Conservation (phyloP, 2,113 vertebrate species). For the Casuarius casuarius region DNA sequence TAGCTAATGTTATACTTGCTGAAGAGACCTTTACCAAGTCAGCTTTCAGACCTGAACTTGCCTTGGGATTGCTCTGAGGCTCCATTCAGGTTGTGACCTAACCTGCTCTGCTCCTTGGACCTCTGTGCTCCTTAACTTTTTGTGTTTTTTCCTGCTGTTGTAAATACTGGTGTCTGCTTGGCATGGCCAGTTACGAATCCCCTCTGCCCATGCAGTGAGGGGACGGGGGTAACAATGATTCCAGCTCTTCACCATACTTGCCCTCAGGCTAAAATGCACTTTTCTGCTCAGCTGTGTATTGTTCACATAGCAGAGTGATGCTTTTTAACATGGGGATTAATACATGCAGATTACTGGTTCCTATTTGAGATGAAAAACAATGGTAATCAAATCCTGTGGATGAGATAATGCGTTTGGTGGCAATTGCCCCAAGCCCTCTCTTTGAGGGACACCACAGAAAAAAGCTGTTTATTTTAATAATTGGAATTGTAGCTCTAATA, state of each 20-base stretch:
- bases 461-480: conserved; percentile 37
- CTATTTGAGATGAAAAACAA: not conserved
- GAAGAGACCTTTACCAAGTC: not conserved
- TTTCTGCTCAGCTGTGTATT: not conserved
- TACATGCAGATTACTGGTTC: not conserved
- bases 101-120: not conserved
- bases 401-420: not conserved
- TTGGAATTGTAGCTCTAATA: not conserved
- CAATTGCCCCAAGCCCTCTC: not conserved
- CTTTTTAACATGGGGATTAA: not conserved
- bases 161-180: not conserved
- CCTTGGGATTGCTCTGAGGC: not conserved
- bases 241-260: not conserved
- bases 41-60: not conserved
- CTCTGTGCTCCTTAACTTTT: not conserved
- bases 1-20: not conserved
- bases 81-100: not conserved
- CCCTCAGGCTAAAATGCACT: not conserved
- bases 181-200: not conserved
- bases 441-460: not conserved
- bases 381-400: not conserved
- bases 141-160: rapidly evolving
- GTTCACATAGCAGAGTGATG: not conserved
- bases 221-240: not conserved
- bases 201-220: rapidly evolving